Conservation (phyloP, 2,113 vertebrate genomes). For the Lasiurus borealis region DNA sequence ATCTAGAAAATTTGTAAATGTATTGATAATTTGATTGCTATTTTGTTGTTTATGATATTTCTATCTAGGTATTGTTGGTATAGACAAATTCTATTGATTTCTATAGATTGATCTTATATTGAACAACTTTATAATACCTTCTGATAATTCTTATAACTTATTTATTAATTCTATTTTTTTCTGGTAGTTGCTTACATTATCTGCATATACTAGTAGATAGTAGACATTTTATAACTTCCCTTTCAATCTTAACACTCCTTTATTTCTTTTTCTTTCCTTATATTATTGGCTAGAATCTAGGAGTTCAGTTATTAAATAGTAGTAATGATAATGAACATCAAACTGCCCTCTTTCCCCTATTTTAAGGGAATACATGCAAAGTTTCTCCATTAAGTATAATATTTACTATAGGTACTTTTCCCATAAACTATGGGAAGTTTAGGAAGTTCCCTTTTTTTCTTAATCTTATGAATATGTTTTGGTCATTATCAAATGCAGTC, state of each 20-base stretch:
- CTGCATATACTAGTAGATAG: not conserved
- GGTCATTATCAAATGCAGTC: not conserved
- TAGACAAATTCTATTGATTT: conserved; percentile 10
- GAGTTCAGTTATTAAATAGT: not conserved
- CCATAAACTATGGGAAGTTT: not conserved
- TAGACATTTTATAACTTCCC: not conserved
- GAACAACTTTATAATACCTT: not conserved
- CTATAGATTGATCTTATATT: not conserved
- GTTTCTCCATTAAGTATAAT: conserved; percentile 9
- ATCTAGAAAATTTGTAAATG: not conserved
- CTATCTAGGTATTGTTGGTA: not conserved
- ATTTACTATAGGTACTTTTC: not conserved
- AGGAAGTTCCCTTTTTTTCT: not conserved
- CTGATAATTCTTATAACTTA: not conserved
- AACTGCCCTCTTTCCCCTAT: not conserved
- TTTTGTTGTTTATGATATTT: not conserved
- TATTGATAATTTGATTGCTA: not conserved
- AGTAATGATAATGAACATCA: not conserved
- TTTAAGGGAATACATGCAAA: not conserved
- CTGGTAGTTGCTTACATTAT: not conserved
- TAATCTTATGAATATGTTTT: not conserved
- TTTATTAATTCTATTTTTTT: not conserved
- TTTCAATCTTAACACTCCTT: not conserved
- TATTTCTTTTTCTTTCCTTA: not conserved
- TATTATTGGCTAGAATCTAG: not conserved